A percentile compares a stretch with the other conserved stretches of the same genome.
These are phyloP conservation scores for Dufourea novaeangliae DNA, from an alignment of 1,140 invertebrate species.

Conservation along the genomic window DNA sequence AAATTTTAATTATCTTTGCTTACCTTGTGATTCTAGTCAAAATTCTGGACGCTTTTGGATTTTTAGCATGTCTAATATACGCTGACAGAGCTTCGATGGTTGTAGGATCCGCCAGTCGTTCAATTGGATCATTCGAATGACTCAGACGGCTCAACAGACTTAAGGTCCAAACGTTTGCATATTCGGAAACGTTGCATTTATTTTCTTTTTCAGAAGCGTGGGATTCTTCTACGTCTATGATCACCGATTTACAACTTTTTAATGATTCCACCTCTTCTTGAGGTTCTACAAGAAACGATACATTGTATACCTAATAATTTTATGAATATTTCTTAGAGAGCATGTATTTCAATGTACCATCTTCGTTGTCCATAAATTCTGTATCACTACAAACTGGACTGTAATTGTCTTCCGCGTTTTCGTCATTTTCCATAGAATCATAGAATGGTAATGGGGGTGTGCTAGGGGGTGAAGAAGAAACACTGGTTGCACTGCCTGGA, in stretches of 20 bases:
- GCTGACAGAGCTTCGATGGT: constrained; percentile 71
- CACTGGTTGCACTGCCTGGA: constrained; percentile 69
- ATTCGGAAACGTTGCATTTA: constrained; percentile 50
- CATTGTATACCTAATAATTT: neutral
- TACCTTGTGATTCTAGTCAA: constrained; percentile 73
- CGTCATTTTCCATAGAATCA: constrained; percentile 56
- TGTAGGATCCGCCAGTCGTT: constrained; percentile 71
- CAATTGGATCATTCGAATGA: constrained; percentile 66
- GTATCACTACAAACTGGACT: constrained; percentile 78
- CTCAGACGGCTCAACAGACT: constrained; percentile 70
- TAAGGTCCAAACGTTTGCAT: constrained; percentile 66
- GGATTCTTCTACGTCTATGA: constrained; percentile 55
- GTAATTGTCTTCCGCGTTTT: constrained; percentile 76
- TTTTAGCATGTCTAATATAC: constrained; percentile 74
- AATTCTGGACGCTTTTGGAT: constrained; percentile 66
- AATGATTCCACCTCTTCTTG: constrained; percentile 70
- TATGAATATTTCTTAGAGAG: neutral
- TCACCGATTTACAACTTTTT: constrained; percentile 68
- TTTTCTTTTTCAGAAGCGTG: constrained; percentile 38
- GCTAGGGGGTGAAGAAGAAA: constrained; percentile 73
- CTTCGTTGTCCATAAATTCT: constrained; percentile 72
- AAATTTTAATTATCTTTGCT: constrained; percentile 19
- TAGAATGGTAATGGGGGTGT: constrained; percentile 71
- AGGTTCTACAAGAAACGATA: constrained; percentile 48
- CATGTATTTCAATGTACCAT: constrained; percentile 50